Conservation (phyloP, 1,140 invertebrate genomes). For the Argopecten irradians region DNA sequence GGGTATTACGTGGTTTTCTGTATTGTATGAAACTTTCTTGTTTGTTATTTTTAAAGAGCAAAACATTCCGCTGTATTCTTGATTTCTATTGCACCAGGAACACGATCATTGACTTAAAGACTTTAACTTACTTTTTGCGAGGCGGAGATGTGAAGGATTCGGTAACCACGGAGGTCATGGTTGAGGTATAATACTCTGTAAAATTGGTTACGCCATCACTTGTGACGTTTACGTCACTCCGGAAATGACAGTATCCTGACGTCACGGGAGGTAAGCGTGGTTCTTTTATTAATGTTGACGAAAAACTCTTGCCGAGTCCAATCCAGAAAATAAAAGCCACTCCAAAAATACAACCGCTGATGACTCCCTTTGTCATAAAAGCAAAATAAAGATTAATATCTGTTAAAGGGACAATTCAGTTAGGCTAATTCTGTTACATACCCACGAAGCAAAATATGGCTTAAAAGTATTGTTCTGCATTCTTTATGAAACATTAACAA, state of each 20-base stretch:
- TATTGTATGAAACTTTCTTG: too few species aligned
- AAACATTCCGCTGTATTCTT: too few species aligned
- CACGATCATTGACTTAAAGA: too few species aligned
- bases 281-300: constrained; percentile 36
- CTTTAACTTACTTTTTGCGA: background rate
- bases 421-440: too few species aligned
- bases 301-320: constrained; percentile 51
- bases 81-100: too few species aligned
- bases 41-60: too few species aligned
- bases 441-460: too few species aligned
- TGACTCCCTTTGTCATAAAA: constrained; percentile 46
- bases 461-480: too few species aligned
- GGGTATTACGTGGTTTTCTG: too few species aligned
- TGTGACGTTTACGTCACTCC: background rate
- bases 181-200: background rate
- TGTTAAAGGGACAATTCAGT: too few species aligned
- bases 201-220: background rate
- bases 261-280: constrained; percentile 49
- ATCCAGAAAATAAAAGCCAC: constrained; percentile 53
- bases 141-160: background rate
- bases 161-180: background rate
- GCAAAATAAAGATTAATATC: background rate
- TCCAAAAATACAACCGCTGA: constrained; percentile 43
- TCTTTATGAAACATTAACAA: too few species aligned
- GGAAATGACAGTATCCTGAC: constrained; percentile 37